Conservation (phyloP, 2,113 vertebrate genomes). For the Eidolon helvum region DNA sequence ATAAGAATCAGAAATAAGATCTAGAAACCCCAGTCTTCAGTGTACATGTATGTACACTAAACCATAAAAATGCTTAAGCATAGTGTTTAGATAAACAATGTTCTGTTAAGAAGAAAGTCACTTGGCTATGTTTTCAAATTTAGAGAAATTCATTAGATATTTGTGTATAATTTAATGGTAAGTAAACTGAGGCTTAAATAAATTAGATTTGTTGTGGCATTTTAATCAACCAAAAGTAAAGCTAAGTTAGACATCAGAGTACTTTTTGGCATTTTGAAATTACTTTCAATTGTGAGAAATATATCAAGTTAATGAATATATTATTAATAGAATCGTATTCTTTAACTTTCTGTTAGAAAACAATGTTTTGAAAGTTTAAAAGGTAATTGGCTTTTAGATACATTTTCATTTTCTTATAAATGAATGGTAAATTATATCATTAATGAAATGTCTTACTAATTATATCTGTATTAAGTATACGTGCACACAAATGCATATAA, state of each 20-base stretch:
- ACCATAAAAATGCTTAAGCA: not conserved
- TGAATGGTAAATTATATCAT: not conserved
- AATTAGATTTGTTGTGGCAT: not conserved
- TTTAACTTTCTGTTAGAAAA: not conserved
- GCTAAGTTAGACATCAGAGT: not conserved
- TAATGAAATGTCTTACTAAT: not conserved
- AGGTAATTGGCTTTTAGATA: not conserved
- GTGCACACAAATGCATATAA: not conserved
- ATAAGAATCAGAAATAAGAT: not conserved
- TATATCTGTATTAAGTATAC: not conserved
- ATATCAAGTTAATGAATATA: not conserved
- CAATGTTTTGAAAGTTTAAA: not conserved
- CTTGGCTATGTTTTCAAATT: not conserved
- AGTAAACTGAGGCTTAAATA: not conserved
- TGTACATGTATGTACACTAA: not conserved
- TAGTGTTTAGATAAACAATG: not conserved
- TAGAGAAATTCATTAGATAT: not conserved
- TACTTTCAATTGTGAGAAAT: not conserved
- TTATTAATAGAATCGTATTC: not conserved
- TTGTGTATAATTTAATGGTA: not conserved
- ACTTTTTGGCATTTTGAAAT: not conserved
- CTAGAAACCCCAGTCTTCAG: not conserved
- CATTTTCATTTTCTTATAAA: not conserved
- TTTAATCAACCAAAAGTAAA: not conserved
- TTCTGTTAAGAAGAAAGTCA: not conserved